Evolutionary conservation across 2,888 invertebrate genomes (phyloP), one percentile per base, ranked within the genome.

Genomic region (Lithophane leautieri): DNA sequence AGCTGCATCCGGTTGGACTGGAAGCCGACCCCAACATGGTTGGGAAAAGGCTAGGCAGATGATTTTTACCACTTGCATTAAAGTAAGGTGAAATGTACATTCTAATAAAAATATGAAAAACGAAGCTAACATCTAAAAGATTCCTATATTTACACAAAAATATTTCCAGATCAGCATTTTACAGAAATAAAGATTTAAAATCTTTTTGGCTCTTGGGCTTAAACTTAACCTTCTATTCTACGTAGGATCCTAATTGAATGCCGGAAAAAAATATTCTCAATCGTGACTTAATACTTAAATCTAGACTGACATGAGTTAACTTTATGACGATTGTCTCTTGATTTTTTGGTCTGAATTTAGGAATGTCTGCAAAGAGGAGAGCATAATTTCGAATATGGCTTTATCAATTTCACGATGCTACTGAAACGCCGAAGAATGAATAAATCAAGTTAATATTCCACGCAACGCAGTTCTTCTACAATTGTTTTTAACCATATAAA

Each of bases 371-470:
- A 79, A 86, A 89, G 73, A 83, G 73, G 70, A 78, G 67, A 80
- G 86, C 83, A 82, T 89, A 84, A 84, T 90, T 89, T 78, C 63
- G 73, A 86, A 86, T 81, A 86, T 82, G 81, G 85, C 69, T 88
- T 84, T 85, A 76, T 87, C 67, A 79, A 83, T 70, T 86, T 85
- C 75, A 81, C 76, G 67, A 73, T 50, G 7, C n/a, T 47, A 52
- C 22, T 42, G 4, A 56, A 61, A 58, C n/a, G 42, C 34, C 4
- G 3, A 73, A 62, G 47, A 76, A 65, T 77, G 73, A 74, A 54
- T 73, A 75, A 78, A 74, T 77, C 28, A 40, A 73, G 40, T 54
- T 63, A 50, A 70, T 82, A 50, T 74, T 60, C 16, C 47, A 50
- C 66, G 72, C 61, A 61, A 54, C 65, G 19, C 11, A n/a, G n/a